Percentiles rank a stretch among this genome's conserved stretches.
Evolutionary conservation across 1,140 invertebrate species (phyloP).

Genomic region (Dufourea novaeangliae): DNA sequence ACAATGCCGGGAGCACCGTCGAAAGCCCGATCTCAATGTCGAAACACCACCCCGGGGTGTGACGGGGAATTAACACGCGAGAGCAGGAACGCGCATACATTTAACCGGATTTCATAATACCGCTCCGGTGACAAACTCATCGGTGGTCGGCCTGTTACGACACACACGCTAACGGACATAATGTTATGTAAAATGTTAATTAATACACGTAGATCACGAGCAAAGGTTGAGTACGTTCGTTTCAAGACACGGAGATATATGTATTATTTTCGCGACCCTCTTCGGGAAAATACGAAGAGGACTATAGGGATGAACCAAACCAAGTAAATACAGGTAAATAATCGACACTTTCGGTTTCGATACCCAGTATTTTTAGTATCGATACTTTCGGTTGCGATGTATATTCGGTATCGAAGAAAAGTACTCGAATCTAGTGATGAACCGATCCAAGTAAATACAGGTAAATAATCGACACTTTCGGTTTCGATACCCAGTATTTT

Average conservation of each 20-base stretch:
- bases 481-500: too few relatives aligned
- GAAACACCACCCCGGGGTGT: constrained; percentile 6
- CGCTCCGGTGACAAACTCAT: neutral
- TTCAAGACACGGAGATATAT: neutral
- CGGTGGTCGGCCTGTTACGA: constrained; percentile 27
- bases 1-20: neutral
- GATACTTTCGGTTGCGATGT: too few relatives aligned
- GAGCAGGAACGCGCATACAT: neutral
- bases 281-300: too few relatives aligned
- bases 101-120: constrained; percentile 22
- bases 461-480: too few relatives aligned
- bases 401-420: too few relatives aligned
- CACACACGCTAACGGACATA: constrained; percentile 18
- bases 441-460: too few relatives aligned
- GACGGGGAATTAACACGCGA: constrained; percentile 29
- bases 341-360: too few relatives aligned
- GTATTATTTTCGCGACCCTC: neutral
- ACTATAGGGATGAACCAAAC: too few relatives aligned
- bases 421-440: too few relatives aligned
- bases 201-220: constrained; percentile 10
- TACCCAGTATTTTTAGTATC: too few relatives aligned
- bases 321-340: too few relatives aligned
- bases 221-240: neutral
- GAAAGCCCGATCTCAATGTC: constrained; percentile 21
- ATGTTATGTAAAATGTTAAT: constrained; percentile 52